Evolutionary conservation across 2,113 vertebrate genomes (phyloP), one percentile per base, ranked within the genome.

Genomic region (Ctenomys sociabilis): DNA sequence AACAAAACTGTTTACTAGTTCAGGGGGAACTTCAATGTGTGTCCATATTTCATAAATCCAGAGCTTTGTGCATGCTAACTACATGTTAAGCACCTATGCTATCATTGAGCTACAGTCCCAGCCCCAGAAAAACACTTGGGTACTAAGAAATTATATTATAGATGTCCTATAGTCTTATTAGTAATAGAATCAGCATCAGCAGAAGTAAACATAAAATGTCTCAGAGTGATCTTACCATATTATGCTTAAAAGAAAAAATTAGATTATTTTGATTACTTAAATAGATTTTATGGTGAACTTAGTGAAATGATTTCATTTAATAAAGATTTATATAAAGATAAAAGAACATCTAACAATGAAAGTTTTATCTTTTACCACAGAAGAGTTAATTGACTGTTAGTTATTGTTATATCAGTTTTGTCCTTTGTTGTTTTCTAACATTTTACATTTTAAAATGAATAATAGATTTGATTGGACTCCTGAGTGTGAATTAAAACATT

Each of bases 361-460:
- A 57, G 4, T 90, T 59, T 90, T n/a, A 2, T 92, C 49, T 88
- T n/a, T 88, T 61, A 87, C 68, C 45, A 85, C 54, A 83, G 35
- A 78, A 26, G 37, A 35, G 43, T 59, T 92, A 94, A 57, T 85
- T 66, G 45, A 84, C 72, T 84, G 6, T 61, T 28, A 63, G 30
- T 45, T 64, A 11, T 83, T 90, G 7, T 83, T 92, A 52, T 70
- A 63, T 85, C 32, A 94, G 3, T 59, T 52, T 90, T 45, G 73
- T 49, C 87, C 26, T 80, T 26, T 32, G 4, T 75, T 75, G 77
- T 90, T 94, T 80, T 37, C 81, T 83, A 19, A n/a, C 16, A 63
- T 49, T 21, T 92, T 96, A 40, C n/a, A 30, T 92, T 95, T 89
- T 93, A 85, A 94, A 91, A 19, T 93, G 26, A 72, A 1, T 93